Percentiles rank a stretch among this genome's conserved stretches.
These are phyloP conservation scores for Aphidius colemani DNA, from an alignment of 2,888 invertebrate species.

Conservation along the genomic window DNA sequence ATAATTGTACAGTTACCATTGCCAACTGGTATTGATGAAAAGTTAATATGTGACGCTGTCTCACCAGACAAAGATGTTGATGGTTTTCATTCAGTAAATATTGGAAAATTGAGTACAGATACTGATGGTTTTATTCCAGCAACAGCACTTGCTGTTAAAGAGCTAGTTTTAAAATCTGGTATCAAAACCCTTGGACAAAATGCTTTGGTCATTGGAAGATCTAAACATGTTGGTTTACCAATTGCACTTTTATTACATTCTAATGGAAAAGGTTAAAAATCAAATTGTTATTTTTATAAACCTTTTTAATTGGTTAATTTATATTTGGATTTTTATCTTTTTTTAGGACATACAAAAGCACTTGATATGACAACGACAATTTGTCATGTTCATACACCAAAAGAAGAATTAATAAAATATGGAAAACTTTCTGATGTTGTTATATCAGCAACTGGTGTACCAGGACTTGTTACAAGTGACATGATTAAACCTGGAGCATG, in stretches of 20 bases:
- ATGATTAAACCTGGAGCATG: slow-evolving; percentile 90
- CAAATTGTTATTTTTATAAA: not conserved
- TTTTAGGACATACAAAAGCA: slow-evolving; percentile 63
- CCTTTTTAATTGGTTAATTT: not conserved
- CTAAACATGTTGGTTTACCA: slow-evolving; percentile 91
- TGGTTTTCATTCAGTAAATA: slow-evolving; percentile 83
- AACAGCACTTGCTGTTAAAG: slow-evolving; percentile 55
- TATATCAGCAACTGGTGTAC: slow-evolving; percentile 75
- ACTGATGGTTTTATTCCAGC: slow-evolving; percentile 56
- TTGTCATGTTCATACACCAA: slow-evolving; percentile 86
- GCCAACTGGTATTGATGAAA: slow-evolving; percentile 76
- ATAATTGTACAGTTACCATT: slow-evolving; percentile 85
- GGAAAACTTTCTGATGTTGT: slow-evolving; percentile 79
- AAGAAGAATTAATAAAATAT: slow-evolving; percentile 71
- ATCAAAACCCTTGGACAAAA: slow-evolving; percentile 84
- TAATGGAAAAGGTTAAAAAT: slow-evolving; percentile 68
- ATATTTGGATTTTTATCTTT: slow-evolving; percentile 14
- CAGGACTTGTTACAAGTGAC: slow-evolving; percentile 75
- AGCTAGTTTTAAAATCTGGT: slow-evolving; percentile 62
- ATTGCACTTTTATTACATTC: slow-evolving; percentile 84
- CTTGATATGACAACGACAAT: slow-evolving; percentile 89
- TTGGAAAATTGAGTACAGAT: slow-evolving; percentile 77
- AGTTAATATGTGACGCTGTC: slow-evolving; percentile 79
- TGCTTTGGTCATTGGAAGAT: slow-evolving; percentile 86
- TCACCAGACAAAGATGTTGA: slow-evolving; percentile 86